Percentiles rank a stretch among this genome's conserved stretches.
These are phyloP conservation scores for Amphipoea oculea DNA, from an alignment of 2,888 invertebrate genomes.

Conservation along the genomic window DNA sequence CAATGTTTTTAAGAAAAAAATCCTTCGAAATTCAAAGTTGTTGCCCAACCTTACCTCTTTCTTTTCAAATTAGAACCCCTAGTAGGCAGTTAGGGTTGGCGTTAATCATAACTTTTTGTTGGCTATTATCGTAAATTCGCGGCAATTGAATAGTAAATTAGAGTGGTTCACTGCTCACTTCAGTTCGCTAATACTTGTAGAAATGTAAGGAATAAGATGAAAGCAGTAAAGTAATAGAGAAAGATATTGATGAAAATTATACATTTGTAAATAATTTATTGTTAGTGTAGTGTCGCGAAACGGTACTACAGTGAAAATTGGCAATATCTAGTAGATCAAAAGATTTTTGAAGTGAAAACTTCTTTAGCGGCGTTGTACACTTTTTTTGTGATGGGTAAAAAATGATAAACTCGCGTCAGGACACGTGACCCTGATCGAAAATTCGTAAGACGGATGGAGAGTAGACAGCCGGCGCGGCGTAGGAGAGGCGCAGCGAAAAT, in stretches of 20 bases:
- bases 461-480: too few relatives aligned
- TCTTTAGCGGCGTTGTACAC: too few relatives aligned
- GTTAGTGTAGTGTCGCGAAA: too few relatives aligned
- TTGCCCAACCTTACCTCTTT: conserved; percentile 17
- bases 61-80: conserved; percentile 65
- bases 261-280: too few relatives aligned
- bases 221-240: conserved; percentile 1
- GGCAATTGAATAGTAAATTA: conserved; percentile 67
- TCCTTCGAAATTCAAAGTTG: conserved; percentile 25
- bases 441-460: too few relatives aligned
- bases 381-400: too few relatives aligned
- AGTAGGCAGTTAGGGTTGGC: conserved; percentile 55
- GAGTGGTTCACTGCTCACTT: conserved; percentile 38
- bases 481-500: too few relatives aligned
- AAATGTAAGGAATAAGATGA: conserved; percentile 11
- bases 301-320: too few relatives aligned
- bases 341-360: too few relatives aligned
- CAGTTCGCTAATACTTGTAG: conserved; percentile 20
- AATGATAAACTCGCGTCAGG: too few relatives aligned
- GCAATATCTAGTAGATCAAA: too few relatives aligned
- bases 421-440: too few relatives aligned
- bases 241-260: background rate
- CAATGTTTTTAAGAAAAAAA: conserved; percentile 15
- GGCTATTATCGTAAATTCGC: conserved; percentile 79
- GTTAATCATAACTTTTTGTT: conserved; percentile 80